Evolutionary conservation across 1,140 invertebrate species (phyloP).

Genomic region (Drosophila triauraria): DNA sequence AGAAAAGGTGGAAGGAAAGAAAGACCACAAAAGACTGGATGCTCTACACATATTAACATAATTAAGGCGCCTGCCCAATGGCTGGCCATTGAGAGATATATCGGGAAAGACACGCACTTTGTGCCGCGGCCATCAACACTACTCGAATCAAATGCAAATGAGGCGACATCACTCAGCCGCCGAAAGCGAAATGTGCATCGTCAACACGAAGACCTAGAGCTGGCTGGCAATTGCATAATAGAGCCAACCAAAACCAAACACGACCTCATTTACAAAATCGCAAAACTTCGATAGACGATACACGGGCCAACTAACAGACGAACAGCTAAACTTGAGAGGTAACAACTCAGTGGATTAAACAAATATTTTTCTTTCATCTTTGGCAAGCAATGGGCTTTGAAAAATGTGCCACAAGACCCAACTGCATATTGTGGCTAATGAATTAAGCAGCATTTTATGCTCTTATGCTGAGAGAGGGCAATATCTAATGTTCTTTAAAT

Average conservation of each 20-base stretch:
- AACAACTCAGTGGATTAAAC: conserved; percentile 19
- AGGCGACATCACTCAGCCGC: conserved; percentile 41
- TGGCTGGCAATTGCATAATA: conserved; percentile 52
- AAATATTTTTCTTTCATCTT: conserved; percentile 7
- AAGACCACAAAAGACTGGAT: conserved; percentile 39
- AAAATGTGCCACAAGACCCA: not conserved
- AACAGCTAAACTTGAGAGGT: conserved; percentile 10
- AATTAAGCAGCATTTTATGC: too few species aligned
- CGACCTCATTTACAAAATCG: conserved; percentile 69
- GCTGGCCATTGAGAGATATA: conserved; percentile 34
- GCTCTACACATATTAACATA: conserved; percentile 64
- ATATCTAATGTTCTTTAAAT: not conserved
- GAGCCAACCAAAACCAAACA: conserved; percentile 36
- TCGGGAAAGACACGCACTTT: conserved; percentile 46
- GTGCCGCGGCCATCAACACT: conserved; percentile 54
- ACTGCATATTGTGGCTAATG: not conserved
- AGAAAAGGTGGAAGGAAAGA: conserved; percentile 15
- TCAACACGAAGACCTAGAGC: conserved; percentile 36
- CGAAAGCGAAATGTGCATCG: conserved; percentile 73
- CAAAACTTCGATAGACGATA: conserved; percentile 44
- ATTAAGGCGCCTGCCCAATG: conserved; percentile 69
- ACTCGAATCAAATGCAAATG: conserved; percentile 62
- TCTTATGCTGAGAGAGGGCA: too few species aligned
- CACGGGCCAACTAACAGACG: conserved; percentile 3
- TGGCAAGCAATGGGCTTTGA: not conserved